Percentiles rank a stretch among this genome's conserved stretches.
phyloP scores from a whole-genome alignment of 2,888 invertebrate genomes.

The Pristionchus fissidentatus region DNA sequence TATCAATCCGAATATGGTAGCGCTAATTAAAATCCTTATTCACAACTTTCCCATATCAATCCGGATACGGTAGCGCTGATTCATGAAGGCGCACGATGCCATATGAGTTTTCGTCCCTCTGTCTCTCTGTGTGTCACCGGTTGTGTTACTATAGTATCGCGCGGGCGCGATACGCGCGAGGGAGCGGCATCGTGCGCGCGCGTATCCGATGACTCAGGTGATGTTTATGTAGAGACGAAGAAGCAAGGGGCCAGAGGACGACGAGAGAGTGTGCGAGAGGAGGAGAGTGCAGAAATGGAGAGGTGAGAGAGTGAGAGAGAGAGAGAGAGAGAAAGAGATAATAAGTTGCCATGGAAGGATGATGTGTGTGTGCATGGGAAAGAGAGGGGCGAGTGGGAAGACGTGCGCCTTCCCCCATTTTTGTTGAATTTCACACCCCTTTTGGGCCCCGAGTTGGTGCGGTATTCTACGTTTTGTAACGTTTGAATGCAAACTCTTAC shows the following conservation, averaged over 20 bases:
- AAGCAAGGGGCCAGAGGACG: background rate
- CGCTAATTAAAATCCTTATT: too few relatives aligned
- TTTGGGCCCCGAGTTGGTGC: background rate
- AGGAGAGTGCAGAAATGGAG: background rate
- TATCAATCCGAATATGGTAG: too few relatives aligned
- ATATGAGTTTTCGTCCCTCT: too few relatives aligned
- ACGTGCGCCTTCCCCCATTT: background rate
- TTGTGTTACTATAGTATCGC: too few relatives aligned
- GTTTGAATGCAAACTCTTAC: background rate
- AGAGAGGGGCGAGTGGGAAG: background rate
- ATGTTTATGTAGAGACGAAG: slow-evolving; percentile 9
- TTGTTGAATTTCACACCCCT: background rate
- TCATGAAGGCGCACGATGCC: too few relatives aligned
- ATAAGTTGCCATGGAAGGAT: slow-evolving; percentile 4
- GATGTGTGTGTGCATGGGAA: background rate
- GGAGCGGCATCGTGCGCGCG: too few relatives aligned
- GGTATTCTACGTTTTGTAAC: background rate
- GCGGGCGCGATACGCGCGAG: too few relatives aligned
- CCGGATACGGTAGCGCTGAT: too few relatives aligned
- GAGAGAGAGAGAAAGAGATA: background rate
- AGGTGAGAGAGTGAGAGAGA: background rate
- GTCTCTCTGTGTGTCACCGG: too few relatives aligned
- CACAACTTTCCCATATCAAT: too few relatives aligned
- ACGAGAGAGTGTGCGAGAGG: background rate
- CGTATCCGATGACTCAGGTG: slow-evolving; percentile 36